These are phyloP conservation scores for Papilio machaon DNA, from an alignment of 1,140 invertebrate genomes.

Conservation along the genomic window DNA sequence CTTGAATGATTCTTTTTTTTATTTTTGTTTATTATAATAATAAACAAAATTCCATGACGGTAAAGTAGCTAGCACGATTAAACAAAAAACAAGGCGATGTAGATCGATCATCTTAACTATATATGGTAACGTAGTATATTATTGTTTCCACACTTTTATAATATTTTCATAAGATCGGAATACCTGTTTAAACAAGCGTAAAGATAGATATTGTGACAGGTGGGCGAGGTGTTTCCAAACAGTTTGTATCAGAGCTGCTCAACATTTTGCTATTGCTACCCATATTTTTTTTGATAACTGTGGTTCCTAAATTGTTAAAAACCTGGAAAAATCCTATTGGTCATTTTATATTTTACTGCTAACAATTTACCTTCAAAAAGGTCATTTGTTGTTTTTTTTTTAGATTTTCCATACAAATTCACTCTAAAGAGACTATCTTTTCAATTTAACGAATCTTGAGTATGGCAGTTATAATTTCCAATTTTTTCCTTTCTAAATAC, in stretches of 20 bases:
- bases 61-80: background rate
- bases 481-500: background rate
- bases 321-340: background rate
- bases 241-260: slow-evolving; percentile 15
- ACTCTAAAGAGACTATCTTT: background rate
- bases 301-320: background rate
- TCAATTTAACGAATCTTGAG: background rate
- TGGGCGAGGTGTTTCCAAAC: slow-evolving; percentile 38
- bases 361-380: too few species aligned
- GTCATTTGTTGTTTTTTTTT: too few species aligned
- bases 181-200: slow-evolving; percentile 37
- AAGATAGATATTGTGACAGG: slow-evolving; percentile 37
- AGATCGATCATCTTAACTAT: background rate
- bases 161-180: slow-evolving; percentile 37
- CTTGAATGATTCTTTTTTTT: too few species aligned
- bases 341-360: background rate
- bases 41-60: too few species aligned
- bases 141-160: slow-evolving; percentile 19
- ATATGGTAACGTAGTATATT: background rate
- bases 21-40: too few species aligned
- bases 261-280: background rate
- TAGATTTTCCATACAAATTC: too few species aligned
- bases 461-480: background rate
- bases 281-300: background rate
- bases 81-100: background rate